Conservation (phyloP, 1,140 invertebrate species). For the Stenopsyche tienmushanensis region DNA sequence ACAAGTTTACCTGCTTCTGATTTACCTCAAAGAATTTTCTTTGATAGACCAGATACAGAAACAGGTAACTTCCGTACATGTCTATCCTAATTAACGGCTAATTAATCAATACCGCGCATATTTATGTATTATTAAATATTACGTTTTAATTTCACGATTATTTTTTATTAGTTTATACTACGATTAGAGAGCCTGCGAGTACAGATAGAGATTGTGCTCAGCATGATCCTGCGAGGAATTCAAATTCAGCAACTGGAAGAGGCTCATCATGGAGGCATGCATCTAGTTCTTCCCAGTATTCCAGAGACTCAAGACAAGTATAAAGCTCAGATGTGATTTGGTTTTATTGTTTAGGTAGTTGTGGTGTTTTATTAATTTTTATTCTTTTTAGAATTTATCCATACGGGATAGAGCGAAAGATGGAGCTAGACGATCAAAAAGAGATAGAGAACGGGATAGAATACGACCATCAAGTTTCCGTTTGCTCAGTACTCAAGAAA, state of each 20-base stretch:
- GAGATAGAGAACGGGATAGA: constrained; percentile 43
- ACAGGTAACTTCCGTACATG: constrained; percentile 19
- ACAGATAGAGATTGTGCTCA: constrained; percentile 5
- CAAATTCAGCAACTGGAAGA: constrained; percentile 5
- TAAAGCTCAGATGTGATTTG: no score
- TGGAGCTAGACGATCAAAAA: constrained; percentile 31
- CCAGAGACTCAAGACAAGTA: constrained; percentile 36
- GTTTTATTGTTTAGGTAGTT: not conserved
- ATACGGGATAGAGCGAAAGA: constrained; percentile 37
- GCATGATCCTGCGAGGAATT: constrained; percentile 9
- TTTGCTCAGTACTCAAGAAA: constrained; percentile 41
- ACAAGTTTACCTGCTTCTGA: constrained; percentile 34
- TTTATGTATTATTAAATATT: constrained; percentile 7
- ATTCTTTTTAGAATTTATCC: constrained; percentile 29
- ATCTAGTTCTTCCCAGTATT: constrained; percentile 19
- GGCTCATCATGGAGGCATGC: constrained; percentile 31
- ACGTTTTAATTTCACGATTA: not conserved
- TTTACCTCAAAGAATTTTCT: constrained; percentile 26
- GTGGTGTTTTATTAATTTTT: not conserved
- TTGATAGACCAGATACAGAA: constrained; percentile 27
- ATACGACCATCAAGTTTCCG: constrained; percentile 48
- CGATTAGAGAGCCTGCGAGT: constrained; percentile 31
- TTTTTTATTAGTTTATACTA: constrained; percentile 32
- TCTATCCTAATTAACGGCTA: not conserved
- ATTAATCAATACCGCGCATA: constrained; percentile 10